Evolutionary conservation across 2,113 vertebrate genomes (phyloP).

Genomic region (Pseudolaguvia tuberculata): DNA sequence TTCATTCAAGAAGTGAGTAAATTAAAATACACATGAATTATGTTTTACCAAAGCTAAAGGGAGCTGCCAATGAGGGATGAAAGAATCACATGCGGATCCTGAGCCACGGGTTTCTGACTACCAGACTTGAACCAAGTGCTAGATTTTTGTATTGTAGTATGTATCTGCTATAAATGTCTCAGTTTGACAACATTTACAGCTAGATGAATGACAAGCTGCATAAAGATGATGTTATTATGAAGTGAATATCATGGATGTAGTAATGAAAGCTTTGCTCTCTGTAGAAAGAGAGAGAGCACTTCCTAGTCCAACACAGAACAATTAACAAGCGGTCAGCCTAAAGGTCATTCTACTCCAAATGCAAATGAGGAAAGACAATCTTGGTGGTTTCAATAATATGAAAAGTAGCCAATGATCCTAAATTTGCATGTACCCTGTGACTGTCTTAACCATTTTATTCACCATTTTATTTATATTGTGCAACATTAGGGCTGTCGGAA

Average conservation of each 20-base stretch:
- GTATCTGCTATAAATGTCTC: not conserved
- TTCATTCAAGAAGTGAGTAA: too few relatives aligned
- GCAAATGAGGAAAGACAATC: constrained; percentile 23
- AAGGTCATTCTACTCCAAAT: constrained; percentile 2
- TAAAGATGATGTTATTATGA: not conserved
- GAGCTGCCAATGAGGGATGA: too few relatives aligned
- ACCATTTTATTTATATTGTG: not conserved
- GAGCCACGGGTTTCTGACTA: too few relatives aligned
- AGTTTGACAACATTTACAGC: not conserved
- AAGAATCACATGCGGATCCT: too few relatives aligned
- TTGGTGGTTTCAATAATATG: not conserved
- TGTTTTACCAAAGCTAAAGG: too few relatives aligned
- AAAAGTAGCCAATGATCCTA: not conserved
- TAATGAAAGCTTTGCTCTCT: not conserved
- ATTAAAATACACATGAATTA: too few relatives aligned
- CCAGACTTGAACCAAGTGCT: not conserved
- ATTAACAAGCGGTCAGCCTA: not conserved
- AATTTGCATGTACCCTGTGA: constrained; percentile 13
- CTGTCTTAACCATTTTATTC: not conserved
- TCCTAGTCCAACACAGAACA: constrained; percentile 9
- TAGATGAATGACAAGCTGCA: not conserved
- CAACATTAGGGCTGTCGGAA: not conserved
- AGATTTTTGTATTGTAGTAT: not conserved
- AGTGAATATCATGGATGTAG: not conserved
- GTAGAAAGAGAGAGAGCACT: not conserved